Evolutionary conservation across 2,797 vertebrate species (phyloP).

Genomic region (Threskiornis aethiopicus): DNA sequence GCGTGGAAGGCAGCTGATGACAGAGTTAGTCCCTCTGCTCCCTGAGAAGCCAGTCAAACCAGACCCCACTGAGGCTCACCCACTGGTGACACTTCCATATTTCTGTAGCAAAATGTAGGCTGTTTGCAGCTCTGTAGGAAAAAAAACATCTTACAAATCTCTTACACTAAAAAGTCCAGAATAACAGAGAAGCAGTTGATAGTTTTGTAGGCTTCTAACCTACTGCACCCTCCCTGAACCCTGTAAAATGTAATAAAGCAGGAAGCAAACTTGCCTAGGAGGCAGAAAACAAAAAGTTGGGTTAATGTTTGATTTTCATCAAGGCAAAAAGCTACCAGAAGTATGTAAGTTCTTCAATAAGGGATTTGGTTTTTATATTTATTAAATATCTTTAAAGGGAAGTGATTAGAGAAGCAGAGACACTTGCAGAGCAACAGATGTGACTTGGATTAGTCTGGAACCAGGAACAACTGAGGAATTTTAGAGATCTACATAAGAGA

Average conservation of each 20-base stretch:
- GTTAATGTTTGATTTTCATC: neutral
- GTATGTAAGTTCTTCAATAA: neutral
- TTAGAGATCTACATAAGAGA: neutral
- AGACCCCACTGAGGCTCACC: neutral
- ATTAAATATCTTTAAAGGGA: neutral
- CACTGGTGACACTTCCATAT: neutral
- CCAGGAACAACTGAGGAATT: neutral
- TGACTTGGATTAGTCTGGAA: neutral
- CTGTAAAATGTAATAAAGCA: neutral
- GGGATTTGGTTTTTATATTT: neutral
- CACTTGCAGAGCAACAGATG: neutral
- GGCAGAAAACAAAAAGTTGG: neutral
- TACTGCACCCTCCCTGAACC: neutral
- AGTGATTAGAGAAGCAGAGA: neutral
- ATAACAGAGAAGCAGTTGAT: neutral
- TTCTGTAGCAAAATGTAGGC: neutral
- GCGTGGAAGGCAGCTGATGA: neutral
- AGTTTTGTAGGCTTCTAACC: neutral
- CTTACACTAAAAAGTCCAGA: neutral
- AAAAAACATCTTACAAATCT: neutral
- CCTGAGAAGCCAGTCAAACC: neutral
- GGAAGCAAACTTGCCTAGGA: neutral
- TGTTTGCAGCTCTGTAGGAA: neutral
- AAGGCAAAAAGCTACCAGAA: neutral
- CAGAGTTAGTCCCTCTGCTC: accelerated